Percentiles rank a stretch among this genome's conserved stretches.
phyloP scores from a whole-genome alignment of 2,797 vertebrate genomes.

The Oreonectes daqikongensis region DNA sequence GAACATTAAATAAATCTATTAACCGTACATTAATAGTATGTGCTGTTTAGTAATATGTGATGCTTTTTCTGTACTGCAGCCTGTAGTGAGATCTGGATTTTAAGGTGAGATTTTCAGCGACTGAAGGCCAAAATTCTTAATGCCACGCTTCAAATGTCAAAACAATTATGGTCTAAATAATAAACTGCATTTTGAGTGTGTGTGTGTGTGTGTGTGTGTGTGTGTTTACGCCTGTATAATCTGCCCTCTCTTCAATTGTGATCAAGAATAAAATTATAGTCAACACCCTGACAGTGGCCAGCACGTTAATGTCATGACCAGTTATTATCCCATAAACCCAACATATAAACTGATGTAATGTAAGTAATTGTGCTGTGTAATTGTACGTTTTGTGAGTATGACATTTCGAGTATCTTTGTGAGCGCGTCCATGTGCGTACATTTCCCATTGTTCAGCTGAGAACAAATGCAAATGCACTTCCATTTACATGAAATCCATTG shows the following conservation, averaged over 20 bases:
- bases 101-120: slow-evolving; percentile 38
- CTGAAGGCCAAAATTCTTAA: slow-evolving; percentile 58
- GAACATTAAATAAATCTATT: too few species aligned
- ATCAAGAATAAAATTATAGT: slow-evolving; percentile 54
- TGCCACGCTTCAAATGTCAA: slow-evolving; percentile 59
- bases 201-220: slow-evolving; percentile 46
- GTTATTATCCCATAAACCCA: slow-evolving; percentile 1
- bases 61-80: slow-evolving; percentile 44
- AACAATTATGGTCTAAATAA: slow-evolving; percentile 59
- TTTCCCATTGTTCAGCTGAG: neutral
- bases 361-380: neutral
- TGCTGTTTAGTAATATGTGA: too few species aligned
- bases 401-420: slow-evolving; percentile 17
- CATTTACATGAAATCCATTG: slow-evolving; percentile 33
- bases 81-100: slow-evolving; percentile 47
- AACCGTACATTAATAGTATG: too few species aligned
- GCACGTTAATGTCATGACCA: neutral
- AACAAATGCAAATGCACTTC: slow-evolving; percentile 16
- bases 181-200: slow-evolving; percentile 42
- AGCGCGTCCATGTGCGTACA: neutral
- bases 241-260: slow-evolving; percentile 64
- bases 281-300: slow-evolving; percentile 4
- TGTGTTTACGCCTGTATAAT: slow-evolving; percentile 41
- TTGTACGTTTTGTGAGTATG: neutral
- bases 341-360: slow-evolving; percentile 5